Evolutionary conservation across 2,888 invertebrate species (phyloP).

Genomic region (Synergus gifuensis): DNA sequence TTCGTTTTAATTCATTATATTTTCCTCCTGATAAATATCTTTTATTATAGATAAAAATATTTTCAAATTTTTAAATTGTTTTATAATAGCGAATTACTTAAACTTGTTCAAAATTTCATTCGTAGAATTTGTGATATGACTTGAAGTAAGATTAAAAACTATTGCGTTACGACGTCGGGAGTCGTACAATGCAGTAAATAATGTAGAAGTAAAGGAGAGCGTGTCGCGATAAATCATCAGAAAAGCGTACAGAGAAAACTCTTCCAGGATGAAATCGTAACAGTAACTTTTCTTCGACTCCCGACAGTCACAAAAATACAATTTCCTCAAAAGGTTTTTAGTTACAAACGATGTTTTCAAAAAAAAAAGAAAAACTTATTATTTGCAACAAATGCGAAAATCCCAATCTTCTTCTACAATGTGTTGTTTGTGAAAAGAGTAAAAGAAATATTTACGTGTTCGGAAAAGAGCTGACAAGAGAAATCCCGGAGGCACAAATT

Average conservation of each 20-base stretch:
- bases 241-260: conserved; percentile 48
- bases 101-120: conserved; percentile 3
- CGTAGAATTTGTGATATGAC: not conserved
- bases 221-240: conserved; percentile 56
- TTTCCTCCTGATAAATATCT: not conserved
- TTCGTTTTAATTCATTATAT: not conserved
- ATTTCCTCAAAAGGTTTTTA: not conserved
- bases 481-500: not conserved
- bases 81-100: too few species aligned
- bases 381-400: not conserved
- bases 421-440: not conserved
- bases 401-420: not conserved
- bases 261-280: conserved; percentile 48
- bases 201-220: conserved; percentile 57
- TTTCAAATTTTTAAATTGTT: too few species aligned
- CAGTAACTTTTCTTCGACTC: conserved; percentile 25
- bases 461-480: not conserved
- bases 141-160: conserved; percentile 13
- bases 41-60: not conserved
- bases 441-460: not conserved
- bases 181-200: conserved; percentile 55
- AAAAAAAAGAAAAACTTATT: not conserved
- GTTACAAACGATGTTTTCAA: not conserved
- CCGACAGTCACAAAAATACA: conserved; percentile 4
- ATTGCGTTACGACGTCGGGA: conserved; percentile 10